Evolutionary conservation across 2,888 invertebrate genomes (phyloP), one percentile per base, ranked within the genome.

Genomic region (Pseudoips prasinana): DNA sequence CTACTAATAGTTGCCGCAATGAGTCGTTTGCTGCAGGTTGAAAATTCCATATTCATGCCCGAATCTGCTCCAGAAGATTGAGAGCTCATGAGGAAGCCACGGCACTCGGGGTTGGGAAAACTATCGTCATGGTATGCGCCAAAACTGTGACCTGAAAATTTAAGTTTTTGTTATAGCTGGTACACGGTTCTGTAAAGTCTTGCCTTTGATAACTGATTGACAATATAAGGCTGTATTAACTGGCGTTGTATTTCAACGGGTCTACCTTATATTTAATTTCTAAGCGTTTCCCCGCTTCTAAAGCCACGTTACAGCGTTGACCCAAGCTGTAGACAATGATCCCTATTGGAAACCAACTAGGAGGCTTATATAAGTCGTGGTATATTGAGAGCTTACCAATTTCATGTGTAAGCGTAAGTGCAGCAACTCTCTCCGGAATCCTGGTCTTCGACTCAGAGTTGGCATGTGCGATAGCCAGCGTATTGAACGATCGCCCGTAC

Each of bases 121-220:
- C 78, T 74, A 33, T 87, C 85, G 54, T 90, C 90, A 59, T 90
- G 90, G 40, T 84, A 80, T 0, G 90, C 87, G 1, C 90, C 90
- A 46, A 90, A 90, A 60, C 90, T 90, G 58, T 90, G 90, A 0
- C 90, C 90, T 85, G 53, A 5, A 18, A 18, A 6, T 18, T 5
- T 18, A 18, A n/a, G n/a, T n/a, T n/a, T n/a, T n/a, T n/a, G n/a
- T n/a, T n/a, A n/a, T n/a, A n/a, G n/a, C n/a, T n/a, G n/a, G n/a
- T n/a, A n/a, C n/a, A n/a, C n/a, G n/a, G n/a, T n/a, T n/a, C n/a
- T n/a, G n/a, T n/a, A n/a, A n/a, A n/a, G n/a, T n/a, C n/a, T n/a
- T n/a, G n/a, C n/a, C n/a, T n/a, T n/a, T n/a, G n/a, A n/a, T n/a
- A n/a, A n/a, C n/a, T n/a, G n/a, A n/a, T n/a, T n/a, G n/a, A n/a